Evolutionary conservation across 2,797 vertebrate genomes (phyloP), one percentile per base, ranked within the genome.

Genomic region (Periparus ater): DNA sequence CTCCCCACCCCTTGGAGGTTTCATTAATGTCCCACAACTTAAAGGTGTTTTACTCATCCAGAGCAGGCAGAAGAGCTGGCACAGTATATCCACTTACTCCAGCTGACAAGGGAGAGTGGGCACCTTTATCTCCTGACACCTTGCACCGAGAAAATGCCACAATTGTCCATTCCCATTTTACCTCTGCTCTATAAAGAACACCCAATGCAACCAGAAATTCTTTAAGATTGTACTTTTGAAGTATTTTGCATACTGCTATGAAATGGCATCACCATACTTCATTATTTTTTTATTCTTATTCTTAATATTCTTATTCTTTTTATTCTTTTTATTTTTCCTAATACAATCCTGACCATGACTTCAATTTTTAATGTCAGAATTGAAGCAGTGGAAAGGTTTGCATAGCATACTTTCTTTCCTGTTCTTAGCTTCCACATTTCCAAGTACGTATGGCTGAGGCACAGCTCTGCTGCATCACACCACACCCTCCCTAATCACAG

Each of bases 401-500:
- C 76, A 78, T 17, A 65, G 84, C 90, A 51, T 90, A 73, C 34
- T 93, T 85, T 61, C 44, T 92, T 92, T 70, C 70, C 80, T 95
- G 58, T 79, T 86, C 96, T 66, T 81, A 94, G 75, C 84, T 91
- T 95, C 93, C 96, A 96, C 83, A 80, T 89, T 95, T 92, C 96
- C 58, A 74, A 66, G 72, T 76, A 96, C 80, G 68, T 76, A 76
- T 3, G 58, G 80, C 85, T 89, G 84, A 85, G 73, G 78, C 58
- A 83, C 58, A 95, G 86, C 94, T 80, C 90, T 95, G 85, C 89
- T 89, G 85, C 95, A 94, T 89, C 95, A 93, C 88, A 92, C 97
- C 96, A 95, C 97, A 96, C 97, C 95, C 93, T 95, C 79, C 50
- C 93, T 97, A 97, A 98, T 97, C 93, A 97, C 87, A 97, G 97